Evolutionary conservation across 2,113 vertebrate genomes (phyloP), one percentile per base, ranked within the genome.

Genomic region (Chloroceryle aenea): DNA sequence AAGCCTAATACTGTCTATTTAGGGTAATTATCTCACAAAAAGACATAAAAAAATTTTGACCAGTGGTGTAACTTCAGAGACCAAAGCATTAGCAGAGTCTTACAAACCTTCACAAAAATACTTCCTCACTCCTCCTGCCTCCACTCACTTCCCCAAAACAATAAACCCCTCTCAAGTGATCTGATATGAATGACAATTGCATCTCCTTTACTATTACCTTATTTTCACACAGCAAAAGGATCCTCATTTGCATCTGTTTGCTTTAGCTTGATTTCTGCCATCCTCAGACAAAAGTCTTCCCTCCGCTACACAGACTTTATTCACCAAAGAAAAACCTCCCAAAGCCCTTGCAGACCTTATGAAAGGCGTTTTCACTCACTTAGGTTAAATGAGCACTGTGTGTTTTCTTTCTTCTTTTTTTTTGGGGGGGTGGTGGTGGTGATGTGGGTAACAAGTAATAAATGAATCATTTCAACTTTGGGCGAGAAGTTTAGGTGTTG

Each of bases 281-380:
- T 62, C 85, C 84, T 74, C 34, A 59, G 86, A 84, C 87, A 85
- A 92, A 87, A 62, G 89, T 89, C 64, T 91, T 83, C 89, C 58
- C 66, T 93, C 64, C 48, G 48, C 95, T 93, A 98, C 97, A 98
- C 96, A 97, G 97, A 91, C 93, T 95, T 96, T 96, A 98, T 98
- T 98, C 96, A 97, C 87, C 42, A 85, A 40, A 55, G 59, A 83
- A 58, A 71, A 74, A 62, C n/a, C 90, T 83, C 86, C 72, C 64
- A 67, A 75, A 92, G 69, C 90, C 85, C 86, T 82, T 40, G 68
- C 94, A 96, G 95, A 95, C 73, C 87, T 96, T 97, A 98, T 98
- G 98, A 98, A 98, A 98, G 97, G 87, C 82, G 95, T 98, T 98
- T 98, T 98, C 96, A 97, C 95, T 96, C 75, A 90, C 96, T 97